These are phyloP conservation scores for Ceratitis capitata DNA, from an alignment of 1,140 invertebrate genomes.

Conservation along the genomic window DNA sequence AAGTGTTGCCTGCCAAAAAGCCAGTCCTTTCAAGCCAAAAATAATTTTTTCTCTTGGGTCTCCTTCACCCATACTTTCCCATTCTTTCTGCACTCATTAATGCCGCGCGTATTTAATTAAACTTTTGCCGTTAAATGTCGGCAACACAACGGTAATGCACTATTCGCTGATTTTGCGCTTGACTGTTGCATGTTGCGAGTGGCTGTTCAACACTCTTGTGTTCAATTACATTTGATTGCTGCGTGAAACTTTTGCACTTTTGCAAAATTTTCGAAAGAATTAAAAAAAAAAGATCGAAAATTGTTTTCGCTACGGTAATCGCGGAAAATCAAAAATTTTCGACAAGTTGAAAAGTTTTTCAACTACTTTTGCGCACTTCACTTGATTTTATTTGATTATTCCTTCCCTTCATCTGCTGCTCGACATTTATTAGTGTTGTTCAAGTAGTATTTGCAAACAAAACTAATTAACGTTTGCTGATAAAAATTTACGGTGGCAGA, in stretches of 20 bases:
- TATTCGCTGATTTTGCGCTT: background rate
- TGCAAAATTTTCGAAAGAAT: background rate
- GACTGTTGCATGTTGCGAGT: background rate
- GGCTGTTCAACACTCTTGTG: slow-evolving; percentile 8
- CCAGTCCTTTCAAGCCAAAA: background rate
- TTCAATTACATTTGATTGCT: slow-evolving; percentile 35
- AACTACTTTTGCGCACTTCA: slow-evolving; percentile 8
- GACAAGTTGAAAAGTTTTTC: slow-evolving; percentile 21
- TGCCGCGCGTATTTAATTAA: slow-evolving; percentile 45
- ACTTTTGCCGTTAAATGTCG: slow-evolving; percentile 43
- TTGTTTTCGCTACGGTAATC: slow-evolving; percentile 38
- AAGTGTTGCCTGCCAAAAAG: background rate
- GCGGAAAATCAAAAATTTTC: slow-evolving; percentile 42
- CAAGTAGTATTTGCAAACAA: slow-evolving; percentile 58
- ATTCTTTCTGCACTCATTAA: background rate
- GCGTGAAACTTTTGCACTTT: slow-evolving; percentile 33
- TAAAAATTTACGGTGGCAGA: slow-evolving; percentile 53
- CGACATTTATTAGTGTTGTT: slow-evolving; percentile 38
- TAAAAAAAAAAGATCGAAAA: slow-evolving; percentile 45
- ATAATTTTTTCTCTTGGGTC: background rate
- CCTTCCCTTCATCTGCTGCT: background rate
- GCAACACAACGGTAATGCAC: slow-evolving; percentile 36
- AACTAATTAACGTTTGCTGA: slow-evolving; percentile 64
- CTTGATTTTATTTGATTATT: background rate
- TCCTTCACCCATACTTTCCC: background rate